Conservation (phyloP, 1,140 invertebrate genomes). For the Drosophila bocqueti region DNA sequence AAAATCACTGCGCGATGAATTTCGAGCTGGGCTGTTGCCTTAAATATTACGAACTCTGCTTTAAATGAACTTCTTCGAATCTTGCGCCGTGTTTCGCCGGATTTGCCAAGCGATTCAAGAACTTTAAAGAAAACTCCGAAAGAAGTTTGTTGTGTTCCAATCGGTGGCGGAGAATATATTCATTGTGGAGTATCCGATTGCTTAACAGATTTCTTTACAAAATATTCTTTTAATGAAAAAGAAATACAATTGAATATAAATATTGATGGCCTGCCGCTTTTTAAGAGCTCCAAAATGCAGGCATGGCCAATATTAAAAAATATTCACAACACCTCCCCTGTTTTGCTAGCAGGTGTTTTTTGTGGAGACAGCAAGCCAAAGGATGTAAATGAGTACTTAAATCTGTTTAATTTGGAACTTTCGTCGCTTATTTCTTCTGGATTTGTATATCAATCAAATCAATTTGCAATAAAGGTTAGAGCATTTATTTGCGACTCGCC, state of each 20-base stretch:
- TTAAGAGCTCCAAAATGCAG: constrained; percentile 16
- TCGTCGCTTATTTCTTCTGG: too few species aligned
- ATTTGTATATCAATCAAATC: background rate
- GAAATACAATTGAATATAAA: constrained; percentile 10
- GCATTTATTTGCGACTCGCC: too few species aligned
- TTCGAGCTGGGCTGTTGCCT: background rate
- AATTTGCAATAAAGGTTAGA: background rate
- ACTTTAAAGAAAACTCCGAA: background rate
- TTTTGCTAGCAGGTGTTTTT: background rate
- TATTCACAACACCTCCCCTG: background rate
- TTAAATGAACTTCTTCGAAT: background rate
- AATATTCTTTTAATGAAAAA: constrained; percentile 9
- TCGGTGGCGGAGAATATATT: constrained; percentile 17
- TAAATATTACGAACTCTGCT: background rate
- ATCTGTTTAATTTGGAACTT: too few species aligned
- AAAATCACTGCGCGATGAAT: background rate
- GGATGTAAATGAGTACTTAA: constrained; percentile 7
- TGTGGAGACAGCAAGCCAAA: background rate
- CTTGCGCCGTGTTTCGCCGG: background rate
- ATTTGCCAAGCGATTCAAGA: background rate
- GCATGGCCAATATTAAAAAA: constrained; percentile 2
- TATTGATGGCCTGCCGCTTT: constrained; percentile 22
- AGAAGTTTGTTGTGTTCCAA: constrained; percentile 1
- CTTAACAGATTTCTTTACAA: constrained; percentile 11
- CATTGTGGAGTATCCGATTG: constrained; percentile 15